Evolutionary conservation across 1,140 invertebrate genomes (phyloP), one percentile per base, ranked within the genome.

Genomic region (Lethrus apterus): DNA sequence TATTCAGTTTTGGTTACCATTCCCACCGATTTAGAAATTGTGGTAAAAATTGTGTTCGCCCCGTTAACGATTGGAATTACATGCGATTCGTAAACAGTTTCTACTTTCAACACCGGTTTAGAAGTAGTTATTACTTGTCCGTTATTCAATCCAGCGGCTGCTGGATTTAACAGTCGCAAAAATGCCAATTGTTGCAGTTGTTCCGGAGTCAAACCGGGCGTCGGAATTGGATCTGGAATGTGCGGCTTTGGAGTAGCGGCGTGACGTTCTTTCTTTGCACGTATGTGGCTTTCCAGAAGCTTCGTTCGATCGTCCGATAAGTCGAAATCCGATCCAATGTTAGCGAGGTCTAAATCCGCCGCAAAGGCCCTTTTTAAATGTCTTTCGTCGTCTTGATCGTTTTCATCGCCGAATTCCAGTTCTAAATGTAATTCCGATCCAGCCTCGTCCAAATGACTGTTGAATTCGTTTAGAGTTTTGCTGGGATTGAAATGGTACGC

Each of bases 381-480:
- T 31, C 81, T 79, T 5, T 71, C 70, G 36, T 83, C 80, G 30
- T 86, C 80, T 49, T 82, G 74, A 50, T 84, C 76, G 54, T 86
- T 82, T 20, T 87, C 81, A 55, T 90, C 85, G 5, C 86, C 81
- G 55, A 87, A 86, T 58, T 92, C 85, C 9, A 91, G 65, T 61
- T 92, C 85, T 35, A 90, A 68, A 58, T 90, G 83, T 4, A 92
- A 63, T 64, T 91, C 87, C 1, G 86, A 89, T 1, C 86, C 87
- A n/a, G 88, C 86, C 68, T 90, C 86, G 59, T 91, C 85, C 19
- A 89, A 69, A 32, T 81, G 80, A 34, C 84, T 87, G 51, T 90
- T 89, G 64, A 91, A 90, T 63, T 93, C 89, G 53, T 88, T 90
- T 9, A 92, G 70, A 2, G 86, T 88, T 65, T 89, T 89, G 48